Evolutionary conservation across 1,140 invertebrate species (phyloP).

Genomic region (Aphaenogaster rudis): DNA sequence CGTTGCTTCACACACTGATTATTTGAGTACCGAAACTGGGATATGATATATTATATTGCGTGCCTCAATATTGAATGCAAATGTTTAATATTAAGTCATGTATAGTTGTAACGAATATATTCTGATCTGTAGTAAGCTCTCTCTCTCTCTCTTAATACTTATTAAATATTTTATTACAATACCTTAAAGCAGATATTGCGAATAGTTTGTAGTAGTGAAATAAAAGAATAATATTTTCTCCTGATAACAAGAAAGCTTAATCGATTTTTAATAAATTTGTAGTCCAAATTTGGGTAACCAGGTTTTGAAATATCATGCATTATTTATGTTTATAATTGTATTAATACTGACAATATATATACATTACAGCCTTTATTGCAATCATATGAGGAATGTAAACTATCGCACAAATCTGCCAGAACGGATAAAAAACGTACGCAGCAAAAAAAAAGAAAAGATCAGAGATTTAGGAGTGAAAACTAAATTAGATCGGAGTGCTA

Average conservation of each 20-base stretch:
- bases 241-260: background rate
- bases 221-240: background rate
- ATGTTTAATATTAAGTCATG: background rate
- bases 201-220: background rate
- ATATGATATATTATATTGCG: background rate
- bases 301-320: background rate
- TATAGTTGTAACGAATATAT: conserved; percentile 1
- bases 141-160: background rate
- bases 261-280: conserved; percentile 3
- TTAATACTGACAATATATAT: background rate
- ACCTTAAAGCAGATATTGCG: background rate
- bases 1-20: background rate
- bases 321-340: background rate
- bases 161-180: conserved; percentile 18
- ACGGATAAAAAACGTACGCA: background rate
- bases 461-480: background rate
- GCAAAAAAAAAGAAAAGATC: background rate
- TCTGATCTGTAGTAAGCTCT: background rate
- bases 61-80: background rate
- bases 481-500: background rate
- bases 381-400: background rate
- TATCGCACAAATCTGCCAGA: background rate
- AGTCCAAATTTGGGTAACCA: background rate
- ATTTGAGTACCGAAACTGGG: background rate
- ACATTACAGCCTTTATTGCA: background rate